Base-by-base conservation (phyloP, 2,113 vertebrate genomes). In the Elephantulus edwardii region DNA sequence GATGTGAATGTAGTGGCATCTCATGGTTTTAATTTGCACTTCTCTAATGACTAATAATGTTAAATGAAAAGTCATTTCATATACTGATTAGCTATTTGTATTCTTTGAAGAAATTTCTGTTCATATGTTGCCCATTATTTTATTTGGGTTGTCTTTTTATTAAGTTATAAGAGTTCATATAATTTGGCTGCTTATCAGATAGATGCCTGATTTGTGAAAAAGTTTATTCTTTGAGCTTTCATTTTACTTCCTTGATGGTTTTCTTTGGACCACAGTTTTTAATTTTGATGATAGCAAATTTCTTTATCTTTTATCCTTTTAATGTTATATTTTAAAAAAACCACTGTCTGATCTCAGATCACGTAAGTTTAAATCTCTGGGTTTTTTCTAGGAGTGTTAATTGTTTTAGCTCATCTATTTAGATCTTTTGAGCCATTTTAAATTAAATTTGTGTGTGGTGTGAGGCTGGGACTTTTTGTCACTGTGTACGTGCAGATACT, bases 381-480 rank as follows among this genome's bases (percentile, higher is more conserved):
- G 66, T 90, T 89, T 70, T 24, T 60, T 77, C 42, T 42, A 76
- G 70, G 84, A 89, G 54, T 54, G n/a, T 79, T 78, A 76, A 38
- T 83, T 70, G 22, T 83, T 83, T 88, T 50, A 52, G 11, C 10
- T 60, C 22, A 70, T 60, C 52, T 1, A n/a, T 54, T 64, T 90
- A 83, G 40, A 5, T 58, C 38, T n/a, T 80, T 80, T 77, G 46
- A 10, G 84, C 20, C 26, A 78, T 48, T 79, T 86, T 70, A 35
- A 79, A 28, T 75, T 81, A 40, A 17, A 38, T 60, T 54, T 83
- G 35, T 42, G 19, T 62, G 8, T 35, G 3, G 5, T 85, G 1
- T 83, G 54, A 88, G 8, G 13, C 58, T 16, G 48, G 19, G 16
- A 52, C 30, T 75, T 66, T 28, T 10, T 13, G 52, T 84, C 16